Percentiles rank a stretch among this genome's conserved stretches.
Conservation (phyloP, 2,113 vertebrate genomes). For the Vulpes ferrilata region DNA sequence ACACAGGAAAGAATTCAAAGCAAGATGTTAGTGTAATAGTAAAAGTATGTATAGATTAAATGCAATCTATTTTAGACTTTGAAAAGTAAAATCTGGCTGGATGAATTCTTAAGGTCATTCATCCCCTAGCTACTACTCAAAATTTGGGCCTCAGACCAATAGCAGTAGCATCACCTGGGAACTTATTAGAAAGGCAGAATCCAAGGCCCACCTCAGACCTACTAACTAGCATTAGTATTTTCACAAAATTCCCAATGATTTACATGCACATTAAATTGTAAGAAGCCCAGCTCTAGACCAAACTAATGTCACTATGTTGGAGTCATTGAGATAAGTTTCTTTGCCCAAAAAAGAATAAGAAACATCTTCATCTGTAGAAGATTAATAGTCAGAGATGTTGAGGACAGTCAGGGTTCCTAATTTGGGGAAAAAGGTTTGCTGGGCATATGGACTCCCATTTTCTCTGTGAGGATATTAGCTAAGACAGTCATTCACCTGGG, state of each 20-base stretch:
- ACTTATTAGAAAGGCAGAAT: constrained; percentile 21
- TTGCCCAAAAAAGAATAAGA: background rate
- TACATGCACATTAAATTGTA: background rate
- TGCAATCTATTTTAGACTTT: background rate
- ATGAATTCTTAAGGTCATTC: background rate
- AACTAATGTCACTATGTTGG: background rate
- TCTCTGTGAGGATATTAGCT: background rate
- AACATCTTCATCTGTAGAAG: background rate
- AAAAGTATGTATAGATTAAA: background rate
- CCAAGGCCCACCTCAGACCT: background rate
- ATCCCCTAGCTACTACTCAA: background rate
- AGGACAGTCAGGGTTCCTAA: background rate
- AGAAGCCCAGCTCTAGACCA: constrained; percentile 21
- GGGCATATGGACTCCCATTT: background rate
- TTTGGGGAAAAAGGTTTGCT: background rate
- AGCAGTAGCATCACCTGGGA: background rate
- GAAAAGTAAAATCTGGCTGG: constrained; percentile 31
- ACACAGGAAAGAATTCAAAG: constrained; percentile 10
- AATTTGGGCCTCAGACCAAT: background rate
- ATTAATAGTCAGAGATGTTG: background rate
- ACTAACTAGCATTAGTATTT: constrained; percentile 5
- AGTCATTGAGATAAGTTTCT: background rate
- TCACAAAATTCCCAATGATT: constrained; percentile 36
- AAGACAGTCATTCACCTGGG: background rate
- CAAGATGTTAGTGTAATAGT: constrained; percentile 34